Evolutionary conservation across 2,888 invertebrate species (phyloP).

Genomic region (Drosophila rellima): DNA sequence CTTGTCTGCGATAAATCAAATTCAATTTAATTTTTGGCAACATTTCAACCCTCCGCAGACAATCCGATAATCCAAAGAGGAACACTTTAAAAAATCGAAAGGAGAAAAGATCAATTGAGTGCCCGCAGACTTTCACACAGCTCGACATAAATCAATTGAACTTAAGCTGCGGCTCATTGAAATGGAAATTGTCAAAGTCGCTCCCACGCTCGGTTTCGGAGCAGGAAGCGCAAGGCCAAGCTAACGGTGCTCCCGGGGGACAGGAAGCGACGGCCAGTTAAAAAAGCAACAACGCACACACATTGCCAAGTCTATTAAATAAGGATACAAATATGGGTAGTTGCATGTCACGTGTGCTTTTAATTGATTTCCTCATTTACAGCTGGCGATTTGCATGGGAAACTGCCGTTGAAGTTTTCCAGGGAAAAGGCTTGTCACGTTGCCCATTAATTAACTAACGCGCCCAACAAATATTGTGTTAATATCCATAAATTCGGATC

Average conservation of each 20-base stretch:
- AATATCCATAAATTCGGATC: conserved; percentile 68
- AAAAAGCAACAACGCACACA: conserved; percentile 23
- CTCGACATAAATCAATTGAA: conserved; percentile 68
- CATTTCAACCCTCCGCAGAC: conserved; percentile 37
- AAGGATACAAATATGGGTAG: conserved; percentile 61
- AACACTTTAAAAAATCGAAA: conserved; percentile 35
- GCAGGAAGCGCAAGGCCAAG: conserved; percentile 67
- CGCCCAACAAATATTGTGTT: conserved; percentile 73
- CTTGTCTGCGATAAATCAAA: conserved; percentile 73
- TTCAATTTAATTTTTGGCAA: conserved; percentile 60
- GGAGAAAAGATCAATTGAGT: conserved; percentile 63
- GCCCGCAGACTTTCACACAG: conserved; percentile 64
- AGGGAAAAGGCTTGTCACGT: conserved; percentile 53
- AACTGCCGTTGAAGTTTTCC: conserved; percentile 46
- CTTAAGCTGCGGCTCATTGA: conserved; percentile 46
- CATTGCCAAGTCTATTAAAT: conserved; percentile 9
- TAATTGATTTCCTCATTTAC: conserved; percentile 64
- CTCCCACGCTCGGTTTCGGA: conserved; percentile 60
- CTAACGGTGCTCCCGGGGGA: conserved; percentile 58
- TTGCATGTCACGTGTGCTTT: conserved; percentile 68
- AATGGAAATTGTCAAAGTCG: conserved; percentile 38
- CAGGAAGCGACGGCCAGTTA: conserved; percentile 62
- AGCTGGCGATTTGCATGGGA: conserved; percentile 72
- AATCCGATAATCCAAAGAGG: conserved; percentile 49
- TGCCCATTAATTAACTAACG: conserved; percentile 41